phyloP scores from a whole-genome alignment of 2,113 vertebrate genomes.

The Conger conger region DNA sequence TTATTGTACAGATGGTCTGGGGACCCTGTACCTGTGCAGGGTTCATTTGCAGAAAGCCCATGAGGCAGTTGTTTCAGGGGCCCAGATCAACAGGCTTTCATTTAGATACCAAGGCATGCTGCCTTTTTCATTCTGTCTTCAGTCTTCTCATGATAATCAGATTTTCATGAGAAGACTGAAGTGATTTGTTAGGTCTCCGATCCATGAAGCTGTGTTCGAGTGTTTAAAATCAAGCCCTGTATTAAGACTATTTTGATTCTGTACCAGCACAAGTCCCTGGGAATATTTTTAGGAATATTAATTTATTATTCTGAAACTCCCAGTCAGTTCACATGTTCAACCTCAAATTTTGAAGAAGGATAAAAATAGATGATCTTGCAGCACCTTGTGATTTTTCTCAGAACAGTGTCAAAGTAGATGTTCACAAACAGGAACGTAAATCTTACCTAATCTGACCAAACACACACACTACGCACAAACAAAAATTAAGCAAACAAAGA shows the following conservation, averaged over 20 bases:
- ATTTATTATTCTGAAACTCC: too few relatives aligned
- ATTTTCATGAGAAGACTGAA: neutral
- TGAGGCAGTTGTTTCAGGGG: neutral
- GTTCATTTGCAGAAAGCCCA: neutral
- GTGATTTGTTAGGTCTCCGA: neutral
- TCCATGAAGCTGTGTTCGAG: neutral
- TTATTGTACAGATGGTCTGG: conserved; percentile 13
- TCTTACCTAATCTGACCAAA: conserved; percentile 24
- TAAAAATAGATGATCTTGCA: conserved; percentile 47
- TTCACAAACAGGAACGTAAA: conserved; percentile 43
- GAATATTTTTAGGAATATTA: too few relatives aligned
- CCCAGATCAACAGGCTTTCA: neutral
- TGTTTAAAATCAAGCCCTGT: neutral
- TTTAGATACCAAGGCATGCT: neutral
- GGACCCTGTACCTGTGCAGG: conserved; percentile 1
- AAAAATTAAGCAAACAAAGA: conserved; percentile 17
- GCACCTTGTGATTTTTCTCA: conserved; percentile 10
- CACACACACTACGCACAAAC: conserved; percentile 23
- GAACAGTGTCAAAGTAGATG: conserved; percentile 4
- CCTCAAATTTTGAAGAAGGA: conserved; percentile 6
- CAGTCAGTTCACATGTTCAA: neutral
- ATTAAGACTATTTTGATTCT: neutral
- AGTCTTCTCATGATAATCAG: too few relatives aligned
- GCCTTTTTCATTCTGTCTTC: neutral
- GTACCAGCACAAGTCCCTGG: neutral